Evolutionary conservation across 2,113 vertebrate genomes (phyloP).

Genomic region (Daboia siamensis): DNA sequence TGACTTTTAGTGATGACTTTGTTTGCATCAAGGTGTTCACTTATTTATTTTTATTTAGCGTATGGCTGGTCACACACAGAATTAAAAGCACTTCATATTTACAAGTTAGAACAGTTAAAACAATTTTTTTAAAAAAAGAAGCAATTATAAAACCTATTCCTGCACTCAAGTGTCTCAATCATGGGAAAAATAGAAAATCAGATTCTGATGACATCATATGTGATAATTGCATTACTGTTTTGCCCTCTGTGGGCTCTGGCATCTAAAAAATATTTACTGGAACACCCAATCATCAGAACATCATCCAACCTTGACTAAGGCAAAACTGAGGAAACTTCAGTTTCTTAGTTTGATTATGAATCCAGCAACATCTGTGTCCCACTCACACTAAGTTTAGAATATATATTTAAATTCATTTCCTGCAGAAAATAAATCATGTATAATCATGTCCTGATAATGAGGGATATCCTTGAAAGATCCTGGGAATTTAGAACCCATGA

Average conservation of each 20-base stretch:
- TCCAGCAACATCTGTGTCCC: neutral
- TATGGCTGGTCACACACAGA: too few relatives aligned
- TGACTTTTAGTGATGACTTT: too few relatives aligned
- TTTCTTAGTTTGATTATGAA: neutral
- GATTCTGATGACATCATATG: neutral
- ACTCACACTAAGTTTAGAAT: neutral
- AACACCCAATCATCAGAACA: neutral
- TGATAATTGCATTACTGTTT: neutral
- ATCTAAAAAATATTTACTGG: neutral
- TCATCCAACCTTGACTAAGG: neutral
- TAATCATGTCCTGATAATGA: neutral
- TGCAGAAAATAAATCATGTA: neutral
- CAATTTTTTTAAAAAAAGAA: too few relatives aligned
- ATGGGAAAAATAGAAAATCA: neutral
- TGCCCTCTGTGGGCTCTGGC: neutral
- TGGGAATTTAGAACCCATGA: neutral
- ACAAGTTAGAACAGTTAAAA: too few relatives aligned
- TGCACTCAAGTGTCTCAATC: neutral
- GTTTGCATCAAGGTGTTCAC: too few relatives aligned
- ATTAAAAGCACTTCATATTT: too few relatives aligned
- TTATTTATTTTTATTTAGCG: too few relatives aligned
- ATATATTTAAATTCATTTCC: neutral
- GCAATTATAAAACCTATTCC: too few relatives aligned
- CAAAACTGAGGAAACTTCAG: neutral
- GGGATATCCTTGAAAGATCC: neutral